These are phyloP conservation scores for Amphipyra berbera DNA, from an alignment of 2,888 invertebrate species.

Conservation along the genomic window DNA sequence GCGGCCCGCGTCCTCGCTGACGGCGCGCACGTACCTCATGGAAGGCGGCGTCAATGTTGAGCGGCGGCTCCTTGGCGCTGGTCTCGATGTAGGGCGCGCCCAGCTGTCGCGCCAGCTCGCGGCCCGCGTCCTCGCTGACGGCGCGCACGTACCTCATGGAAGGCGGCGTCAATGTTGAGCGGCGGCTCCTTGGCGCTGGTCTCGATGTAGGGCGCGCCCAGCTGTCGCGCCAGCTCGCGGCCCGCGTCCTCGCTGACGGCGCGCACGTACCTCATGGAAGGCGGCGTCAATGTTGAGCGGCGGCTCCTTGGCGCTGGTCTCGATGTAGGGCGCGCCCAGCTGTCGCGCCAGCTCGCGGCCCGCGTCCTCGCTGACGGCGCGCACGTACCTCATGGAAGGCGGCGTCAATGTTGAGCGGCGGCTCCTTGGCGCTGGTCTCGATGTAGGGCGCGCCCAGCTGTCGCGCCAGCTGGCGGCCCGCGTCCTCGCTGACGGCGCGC, in stretches of 20 bases:
- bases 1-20: constrained; percentile 95
- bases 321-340: constrained; percentile 95
- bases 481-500: constrained; percentile 94
- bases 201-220: constrained; percentile 95
- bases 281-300: constrained; percentile 96
- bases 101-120: constrained; percentile 93
- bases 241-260: constrained; percentile 95
- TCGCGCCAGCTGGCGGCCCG: constrained; percentile 94
- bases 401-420: constrained; percentile 96
- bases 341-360: constrained; percentile 94
- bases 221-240: constrained; percentile 93
- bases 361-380: constrained; percentile 95
- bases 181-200: constrained; percentile 98
- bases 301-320: constrained; percentile 98
- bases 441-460: constrained; percentile 94
- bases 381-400: constrained; percentile 96
- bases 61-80: constrained; percentile 97
- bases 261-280: constrained; percentile 96
- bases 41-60: constrained; percentile 97
- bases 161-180: constrained; percentile 96
- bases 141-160: constrained; percentile 96
- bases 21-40: constrained; percentile 95
- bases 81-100: constrained; percentile 96
- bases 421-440: constrained; percentile 97
- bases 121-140: constrained; percentile 95